These are phyloP conservation scores for Didymodactylos carnosus DNA, from an alignment of 2,888 invertebrate species.

Conservation along the genomic window DNA sequence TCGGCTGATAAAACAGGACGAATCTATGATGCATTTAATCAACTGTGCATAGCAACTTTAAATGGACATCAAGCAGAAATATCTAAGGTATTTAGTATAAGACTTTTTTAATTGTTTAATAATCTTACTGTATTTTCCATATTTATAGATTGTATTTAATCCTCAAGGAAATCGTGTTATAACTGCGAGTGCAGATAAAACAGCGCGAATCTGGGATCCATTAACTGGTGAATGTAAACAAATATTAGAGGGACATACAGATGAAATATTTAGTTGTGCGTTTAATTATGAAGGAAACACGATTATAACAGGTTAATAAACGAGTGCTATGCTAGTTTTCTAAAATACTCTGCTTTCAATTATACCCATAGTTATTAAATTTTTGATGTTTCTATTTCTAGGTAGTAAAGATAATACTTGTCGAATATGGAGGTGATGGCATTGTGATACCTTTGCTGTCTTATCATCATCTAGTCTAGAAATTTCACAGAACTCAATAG, in stretches of 20 bases:
- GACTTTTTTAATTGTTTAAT: not conserved
- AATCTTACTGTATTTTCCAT: not conserved
- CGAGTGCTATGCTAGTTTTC: not conserved
- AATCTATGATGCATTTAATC: conserved; percentile 45
- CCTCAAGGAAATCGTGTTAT: conserved; percentile 53
- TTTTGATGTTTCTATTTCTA: conserved; percentile 35
- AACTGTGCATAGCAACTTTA: conserved; percentile 26
- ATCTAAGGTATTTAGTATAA: conserved; percentile 31
- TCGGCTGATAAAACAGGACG: conserved; percentile 55
- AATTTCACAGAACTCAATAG: too few species aligned
- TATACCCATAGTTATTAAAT: not conserved
- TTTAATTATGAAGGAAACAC: conserved; percentile 58
- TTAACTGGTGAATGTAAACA: conserved; percentile 50
- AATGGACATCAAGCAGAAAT: conserved; percentile 35
- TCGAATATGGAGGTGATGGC: conserved; percentile 46
- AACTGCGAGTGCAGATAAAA: conserved; percentile 55
- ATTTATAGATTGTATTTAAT: conserved; percentile 52
- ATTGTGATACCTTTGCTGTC: not conserved
- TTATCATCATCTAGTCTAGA: too few species aligned
- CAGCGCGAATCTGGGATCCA: conserved; percentile 55
- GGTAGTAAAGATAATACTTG: conserved; percentile 54
- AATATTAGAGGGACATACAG: conserved; percentile 52
- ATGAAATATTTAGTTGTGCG: conserved; percentile 61
- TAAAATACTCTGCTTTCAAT: not conserved
- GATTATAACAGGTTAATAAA: conserved; percentile 43